Conservation (phyloP, 2,797 vertebrate genomes). For the Valencia hispanica region DNA sequence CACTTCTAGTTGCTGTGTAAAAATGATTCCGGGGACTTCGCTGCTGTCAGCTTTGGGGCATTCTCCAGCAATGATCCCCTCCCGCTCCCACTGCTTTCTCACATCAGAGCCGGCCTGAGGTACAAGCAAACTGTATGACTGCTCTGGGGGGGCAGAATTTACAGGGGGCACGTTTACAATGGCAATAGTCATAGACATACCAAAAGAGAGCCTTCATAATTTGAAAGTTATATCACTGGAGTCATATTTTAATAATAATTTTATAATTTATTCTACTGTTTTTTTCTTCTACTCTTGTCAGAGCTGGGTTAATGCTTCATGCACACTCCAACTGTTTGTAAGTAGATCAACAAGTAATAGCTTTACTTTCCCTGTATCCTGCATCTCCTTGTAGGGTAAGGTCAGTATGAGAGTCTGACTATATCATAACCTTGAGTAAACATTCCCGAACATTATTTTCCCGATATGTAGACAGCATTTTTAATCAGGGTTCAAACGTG, state of each 20-base stretch:
- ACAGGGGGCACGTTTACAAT: not conserved
- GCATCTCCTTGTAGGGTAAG: not conserved
- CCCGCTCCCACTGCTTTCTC: conserved; percentile 30
- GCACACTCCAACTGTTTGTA: not conserved
- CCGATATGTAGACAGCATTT: not conserved
- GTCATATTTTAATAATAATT: not conserved
- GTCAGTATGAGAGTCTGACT: not conserved
- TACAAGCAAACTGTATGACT: not conserved
- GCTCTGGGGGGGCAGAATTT: not conserved
- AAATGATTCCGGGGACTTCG: conserved; percentile 61
- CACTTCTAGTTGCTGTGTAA: conserved; percentile 65
- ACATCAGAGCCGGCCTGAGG: not conserved
- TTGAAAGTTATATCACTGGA: not conserved
- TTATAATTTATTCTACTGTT: not conserved
- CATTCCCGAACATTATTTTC: not conserved
- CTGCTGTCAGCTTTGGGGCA: conserved; percentile 54
- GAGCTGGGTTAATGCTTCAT: not conserved
- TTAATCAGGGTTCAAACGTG: not conserved
- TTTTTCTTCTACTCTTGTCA: not conserved
- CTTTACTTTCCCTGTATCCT: not conserved
- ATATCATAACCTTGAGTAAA: not conserved
- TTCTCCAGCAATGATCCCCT: conserved; percentile 59
- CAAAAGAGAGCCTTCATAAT: not conserved
- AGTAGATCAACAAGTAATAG: not conserved
- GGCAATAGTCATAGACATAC: not conserved